Conservation (phyloP, 2,888 invertebrate species). For the Rosalia funebris region DNA sequence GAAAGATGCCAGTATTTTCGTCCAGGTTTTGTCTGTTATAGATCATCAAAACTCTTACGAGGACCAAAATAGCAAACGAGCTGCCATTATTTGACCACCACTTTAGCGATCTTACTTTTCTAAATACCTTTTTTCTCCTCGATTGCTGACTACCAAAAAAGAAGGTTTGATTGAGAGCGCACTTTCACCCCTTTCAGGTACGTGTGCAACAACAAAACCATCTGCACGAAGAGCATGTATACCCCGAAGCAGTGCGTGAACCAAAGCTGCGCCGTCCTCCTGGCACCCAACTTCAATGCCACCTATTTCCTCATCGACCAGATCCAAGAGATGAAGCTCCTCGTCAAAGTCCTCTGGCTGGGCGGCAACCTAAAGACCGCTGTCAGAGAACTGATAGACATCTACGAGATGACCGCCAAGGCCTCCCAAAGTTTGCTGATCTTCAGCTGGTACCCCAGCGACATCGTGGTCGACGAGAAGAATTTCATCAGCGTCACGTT, state of each 20-base stretch:
- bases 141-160: too few relatives aligned
- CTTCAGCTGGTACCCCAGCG: constrained; percentile 76
- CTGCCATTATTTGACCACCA: too few relatives aligned
- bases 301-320: constrained; percentile 70
- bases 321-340: constrained; percentile 69
- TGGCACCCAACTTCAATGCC: constrained; percentile 66
- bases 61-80: too few relatives aligned
- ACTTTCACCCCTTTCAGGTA: too few relatives aligned
- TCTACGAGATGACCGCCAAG: constrained; percentile 49
- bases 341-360: constrained; percentile 76
- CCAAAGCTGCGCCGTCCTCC: constrained; percentile 63
- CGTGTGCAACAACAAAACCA: constrained; percentile 63
- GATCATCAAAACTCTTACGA: too few relatives aligned
- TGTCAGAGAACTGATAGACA: constrained; percentile 59
- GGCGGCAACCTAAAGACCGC: constrained; percentile 68
- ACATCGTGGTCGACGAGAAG: constrained; percentile 66
- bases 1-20: too few relatives aligned
- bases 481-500: constrained; percentile 69
- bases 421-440: constrained; percentile 64
- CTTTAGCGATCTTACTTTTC: too few relatives aligned
- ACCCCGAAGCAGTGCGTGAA: constrained; percentile 68
- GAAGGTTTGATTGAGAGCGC: too few relatives aligned
- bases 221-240: constrained; percentile 69
- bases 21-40: too few relatives aligned
- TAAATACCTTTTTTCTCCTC: too few relatives aligned